These are phyloP conservation scores for Hypotaenidia okinawae DNA, from an alignment of 2,797 vertebrate species.

Conservation along the genomic window DNA sequence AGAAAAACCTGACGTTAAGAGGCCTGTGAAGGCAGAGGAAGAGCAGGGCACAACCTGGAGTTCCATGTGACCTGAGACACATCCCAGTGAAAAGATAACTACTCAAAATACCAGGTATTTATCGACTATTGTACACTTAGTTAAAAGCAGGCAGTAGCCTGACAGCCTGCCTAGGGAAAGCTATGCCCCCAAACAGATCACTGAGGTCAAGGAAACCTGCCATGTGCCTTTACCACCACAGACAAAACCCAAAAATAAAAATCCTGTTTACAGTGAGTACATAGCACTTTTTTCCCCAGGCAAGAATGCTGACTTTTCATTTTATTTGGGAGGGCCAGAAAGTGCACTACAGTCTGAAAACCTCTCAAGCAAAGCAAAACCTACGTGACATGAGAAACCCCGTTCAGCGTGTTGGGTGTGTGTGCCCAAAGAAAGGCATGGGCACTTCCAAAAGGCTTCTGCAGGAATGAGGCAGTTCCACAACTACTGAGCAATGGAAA, in stretches of 20 bases:
- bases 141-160: neutral
- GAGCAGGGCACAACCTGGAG: neutral
- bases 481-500: neutral
- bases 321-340: neutral
- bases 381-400: neutral
- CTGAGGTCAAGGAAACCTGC: neutral
- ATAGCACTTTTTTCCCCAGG: neutral
- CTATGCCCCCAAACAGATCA: neutral
- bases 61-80: neutral
- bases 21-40: neutral
- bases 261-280: neutral
- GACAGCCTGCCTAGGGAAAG: neutral
- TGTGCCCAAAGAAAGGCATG: neutral
- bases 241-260: neutral
- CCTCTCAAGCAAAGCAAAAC: slow-evolving; percentile 44
- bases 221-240: neutral
- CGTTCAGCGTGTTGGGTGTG: neutral
- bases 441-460: neutral
- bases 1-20: neutral
- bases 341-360: neutral
- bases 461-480: neutral
- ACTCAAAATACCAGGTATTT: neutral
- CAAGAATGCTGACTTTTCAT: neutral
- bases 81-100: neutral
- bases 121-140: neutral